phyloP scores from a whole-genome alignment of 2,113 vertebrate species.

The Megaptera novaeangliae region DNA sequence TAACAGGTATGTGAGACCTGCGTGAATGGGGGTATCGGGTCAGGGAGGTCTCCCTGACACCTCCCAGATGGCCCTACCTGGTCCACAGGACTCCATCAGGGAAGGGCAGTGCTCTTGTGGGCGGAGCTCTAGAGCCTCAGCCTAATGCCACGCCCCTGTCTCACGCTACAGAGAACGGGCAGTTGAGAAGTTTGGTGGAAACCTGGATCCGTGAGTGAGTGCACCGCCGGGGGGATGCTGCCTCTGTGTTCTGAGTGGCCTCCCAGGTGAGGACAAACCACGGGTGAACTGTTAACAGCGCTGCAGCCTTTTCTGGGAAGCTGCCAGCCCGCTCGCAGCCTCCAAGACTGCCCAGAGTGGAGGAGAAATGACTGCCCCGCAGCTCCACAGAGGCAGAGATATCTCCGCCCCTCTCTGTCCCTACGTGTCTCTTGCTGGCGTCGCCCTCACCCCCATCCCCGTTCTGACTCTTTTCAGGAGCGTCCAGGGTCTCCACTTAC shows the following conservation, averaged over 20 bases:
- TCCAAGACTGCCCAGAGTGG: neutral
- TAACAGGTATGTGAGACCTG: neutral
- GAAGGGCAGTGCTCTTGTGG: neutral
- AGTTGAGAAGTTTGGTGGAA: neutral
- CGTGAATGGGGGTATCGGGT: neutral
- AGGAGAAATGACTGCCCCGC: neutral
- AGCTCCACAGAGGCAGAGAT: fast-evolving
- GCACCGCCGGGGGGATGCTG: neutral
- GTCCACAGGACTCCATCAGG: neutral
- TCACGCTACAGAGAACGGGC: neutral
- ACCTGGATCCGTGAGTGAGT: neutral
- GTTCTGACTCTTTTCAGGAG: neutral
- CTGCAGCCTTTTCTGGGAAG: neutral
- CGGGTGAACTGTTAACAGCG: neutral
- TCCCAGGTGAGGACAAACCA: neutral
- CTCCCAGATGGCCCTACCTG: neutral
- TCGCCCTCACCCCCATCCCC: too few relatives aligned
- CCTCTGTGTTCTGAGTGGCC: neutral
- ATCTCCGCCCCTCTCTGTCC: neutral
- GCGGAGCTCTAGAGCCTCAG: neutral
- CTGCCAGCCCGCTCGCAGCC: neutral
- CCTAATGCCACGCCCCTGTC: neutral
- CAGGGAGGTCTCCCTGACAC: too few relatives aligned
- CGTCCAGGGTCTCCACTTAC: neutral
- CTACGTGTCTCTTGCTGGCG: neutral